Evolutionary conservation across 2,113 vertebrate genomes (phyloP).

Genomic region (Spea multiplicata): DNA sequence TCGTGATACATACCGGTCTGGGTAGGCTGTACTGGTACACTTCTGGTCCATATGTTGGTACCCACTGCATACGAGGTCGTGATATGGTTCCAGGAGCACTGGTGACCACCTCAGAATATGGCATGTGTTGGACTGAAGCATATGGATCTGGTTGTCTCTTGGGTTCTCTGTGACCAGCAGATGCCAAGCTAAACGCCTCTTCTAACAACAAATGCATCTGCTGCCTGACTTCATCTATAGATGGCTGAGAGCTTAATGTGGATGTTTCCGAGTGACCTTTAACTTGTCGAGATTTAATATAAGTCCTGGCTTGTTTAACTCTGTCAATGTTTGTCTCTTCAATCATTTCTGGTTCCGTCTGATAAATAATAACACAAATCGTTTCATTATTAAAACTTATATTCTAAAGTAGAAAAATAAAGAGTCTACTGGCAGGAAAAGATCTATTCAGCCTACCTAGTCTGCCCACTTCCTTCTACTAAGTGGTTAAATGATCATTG

Average conservation of each 20-base stretch:
- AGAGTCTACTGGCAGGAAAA: no score
- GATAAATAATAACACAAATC: no score
- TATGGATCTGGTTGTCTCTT: slow-evolving; percentile 79
- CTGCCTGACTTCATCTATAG: slow-evolving; percentile 95
- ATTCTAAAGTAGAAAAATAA: no score
- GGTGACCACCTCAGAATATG: slow-evolving; percentile 90
- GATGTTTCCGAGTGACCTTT: slow-evolving; percentile 97
- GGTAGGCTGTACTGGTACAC: slow-evolving; percentile 93
- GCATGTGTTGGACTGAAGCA: slow-evolving; percentile 76
- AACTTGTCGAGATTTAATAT: slow-evolving; percentile 73
- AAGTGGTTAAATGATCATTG: no score
- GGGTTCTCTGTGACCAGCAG: slow-evolving; percentile 82
- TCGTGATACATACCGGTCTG: slow-evolving; percentile 79
- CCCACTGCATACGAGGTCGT: slow-evolving; percentile 83
- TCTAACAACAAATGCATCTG: slow-evolving; percentile 98
- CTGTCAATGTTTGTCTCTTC: slow-evolving; percentile 94
- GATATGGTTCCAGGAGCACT: slow-evolving; percentile 92
- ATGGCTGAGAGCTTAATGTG: slow-evolving; percentile 96
- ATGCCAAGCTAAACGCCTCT: slow-evolving; percentile 96
- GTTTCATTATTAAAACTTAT: no score
- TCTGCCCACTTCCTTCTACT: no score
- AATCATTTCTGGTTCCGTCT: slow-evolving; percentile 96
- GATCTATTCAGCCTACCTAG: no score
- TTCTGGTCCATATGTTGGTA: slow-evolving; percentile 87
- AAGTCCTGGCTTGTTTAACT: slow-evolving; percentile 73